Evolutionary conservation across 2,113 vertebrate genomes (phyloP).

Genomic region (Mastomys natalensis): DNA sequence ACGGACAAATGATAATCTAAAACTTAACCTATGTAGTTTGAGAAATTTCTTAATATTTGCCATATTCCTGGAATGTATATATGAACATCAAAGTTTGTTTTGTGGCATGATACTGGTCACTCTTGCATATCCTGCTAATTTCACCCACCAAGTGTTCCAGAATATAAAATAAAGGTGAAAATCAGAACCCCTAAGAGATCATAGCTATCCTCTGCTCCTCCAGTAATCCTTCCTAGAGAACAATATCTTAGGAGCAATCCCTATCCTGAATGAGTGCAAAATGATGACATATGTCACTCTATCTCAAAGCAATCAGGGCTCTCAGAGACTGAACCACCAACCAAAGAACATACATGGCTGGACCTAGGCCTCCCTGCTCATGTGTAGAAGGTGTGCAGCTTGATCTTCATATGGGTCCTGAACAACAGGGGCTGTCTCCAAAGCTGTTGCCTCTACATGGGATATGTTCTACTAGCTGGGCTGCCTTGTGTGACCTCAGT

Average conservation of each 20-base stretch:
- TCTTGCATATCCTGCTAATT: not conserved
- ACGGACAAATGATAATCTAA: not conserved
- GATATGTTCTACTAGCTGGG: too few species aligned
- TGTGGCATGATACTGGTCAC: not conserved
- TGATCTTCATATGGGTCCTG: too few species aligned
- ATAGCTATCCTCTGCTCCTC: not conserved
- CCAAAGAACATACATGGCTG: too few species aligned
- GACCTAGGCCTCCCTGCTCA: too few species aligned
- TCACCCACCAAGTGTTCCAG: not conserved
- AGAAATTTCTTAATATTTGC: not conserved
- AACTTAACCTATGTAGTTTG: not conserved
- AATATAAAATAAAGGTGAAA: not conserved
- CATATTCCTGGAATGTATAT: not conserved
- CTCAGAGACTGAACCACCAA: too few species aligned
- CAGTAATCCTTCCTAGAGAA: accelerated
- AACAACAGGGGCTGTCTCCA: too few species aligned
- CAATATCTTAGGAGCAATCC: not conserved
- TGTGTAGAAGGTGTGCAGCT: too few species aligned
- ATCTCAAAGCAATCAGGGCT: not conserved
- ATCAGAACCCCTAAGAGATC: not conserved
- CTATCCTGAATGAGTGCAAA: not conserved
- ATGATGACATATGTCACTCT: not conserved
- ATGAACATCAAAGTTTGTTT: not conserved
- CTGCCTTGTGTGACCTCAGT: too few species aligned
- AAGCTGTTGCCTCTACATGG: too few species aligned